Percentiles rank a stretch among this genome's conserved stretches.
These are phyloP conservation scores for Donacobius atricapilla DNA, from an alignment of 2,113 vertebrate species.

Conservation along the genomic window DNA sequence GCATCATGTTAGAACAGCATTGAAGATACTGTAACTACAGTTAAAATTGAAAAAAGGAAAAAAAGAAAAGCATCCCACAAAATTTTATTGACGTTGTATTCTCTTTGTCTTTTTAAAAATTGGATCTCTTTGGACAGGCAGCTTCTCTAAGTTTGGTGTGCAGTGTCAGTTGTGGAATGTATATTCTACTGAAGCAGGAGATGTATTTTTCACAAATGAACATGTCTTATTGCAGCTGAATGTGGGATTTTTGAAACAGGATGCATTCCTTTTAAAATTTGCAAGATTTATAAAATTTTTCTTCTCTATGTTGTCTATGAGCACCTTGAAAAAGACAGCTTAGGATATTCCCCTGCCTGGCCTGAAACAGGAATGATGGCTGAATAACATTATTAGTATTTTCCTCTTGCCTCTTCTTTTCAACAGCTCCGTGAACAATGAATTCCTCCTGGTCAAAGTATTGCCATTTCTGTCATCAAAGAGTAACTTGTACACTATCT, in stretches of 20 bases:
- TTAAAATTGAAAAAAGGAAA: background rate
- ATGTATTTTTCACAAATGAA: background rate
- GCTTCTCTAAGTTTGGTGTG: background rate
- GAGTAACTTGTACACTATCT: background rate
- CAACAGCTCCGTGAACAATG: background rate
- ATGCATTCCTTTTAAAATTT: background rate
- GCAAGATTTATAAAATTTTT: background rate
- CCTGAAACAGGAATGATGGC: background rate
- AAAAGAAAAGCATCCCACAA: background rate
- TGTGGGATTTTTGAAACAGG: background rate
- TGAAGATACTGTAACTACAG: background rate
- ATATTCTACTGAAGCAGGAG: background rate
- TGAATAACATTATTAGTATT: background rate
- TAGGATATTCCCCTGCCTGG: background rate
- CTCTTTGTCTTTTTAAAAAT: background rate
- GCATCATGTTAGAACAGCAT: background rate
- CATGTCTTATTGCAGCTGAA: background rate
- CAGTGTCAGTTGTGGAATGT: background rate
- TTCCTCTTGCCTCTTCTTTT: slow-evolving; percentile 19
- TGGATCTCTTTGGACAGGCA: background rate
- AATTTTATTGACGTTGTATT: background rate
- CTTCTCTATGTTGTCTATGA: background rate
- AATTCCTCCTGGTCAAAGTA: slow-evolving; percentile 14
- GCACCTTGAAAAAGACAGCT: background rate
- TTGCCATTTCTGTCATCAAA: slow-evolving; percentile 28